Evolutionary conservation across 2,888 invertebrate genomes (phyloP).

Genomic region (Aphidoletes aphidimyza): DNA sequence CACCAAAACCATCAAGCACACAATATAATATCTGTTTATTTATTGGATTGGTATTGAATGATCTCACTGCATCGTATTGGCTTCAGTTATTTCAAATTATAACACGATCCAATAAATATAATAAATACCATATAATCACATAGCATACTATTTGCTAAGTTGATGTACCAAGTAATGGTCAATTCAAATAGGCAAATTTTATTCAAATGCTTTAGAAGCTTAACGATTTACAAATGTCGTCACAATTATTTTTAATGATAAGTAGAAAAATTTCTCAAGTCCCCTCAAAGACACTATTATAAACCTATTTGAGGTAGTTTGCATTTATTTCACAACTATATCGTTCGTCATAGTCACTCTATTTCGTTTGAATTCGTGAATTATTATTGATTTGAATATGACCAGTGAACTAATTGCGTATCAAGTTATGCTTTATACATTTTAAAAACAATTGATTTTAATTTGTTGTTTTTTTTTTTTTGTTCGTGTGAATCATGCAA

Average conservation of each 20-base stretch:
- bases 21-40: not conserved
- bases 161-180: not conserved
- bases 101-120: too few relatives aligned
- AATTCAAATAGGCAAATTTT: not conserved
- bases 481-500: too few relatives aligned
- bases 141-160: not conserved
- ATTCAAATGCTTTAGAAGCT: not conserved
- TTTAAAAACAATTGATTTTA: too few relatives aligned
- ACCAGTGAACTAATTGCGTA: too few relatives aligned
- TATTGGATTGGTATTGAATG: not conserved
- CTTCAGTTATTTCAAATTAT: too few relatives aligned
- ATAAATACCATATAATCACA: not conserved
- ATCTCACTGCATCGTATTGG: not conserved
- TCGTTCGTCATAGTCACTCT: too few relatives aligned
- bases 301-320: not conserved
- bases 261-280: not conserved
- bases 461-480: too few relatives aligned
- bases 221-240: not conserved
- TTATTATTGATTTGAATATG: too few relatives aligned
- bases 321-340: too few relatives aligned
- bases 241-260: conserved; percentile 19
- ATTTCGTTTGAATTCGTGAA: too few relatives aligned
- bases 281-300: not conserved
- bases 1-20: not conserved
- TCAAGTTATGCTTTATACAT: too few relatives aligned